Percentiles rank a stretch among this genome's conserved stretches.
Evolutionary conservation across 2,113 vertebrate genomes (phyloP).

Genomic region (Pycnonotus jocosus): DNA sequence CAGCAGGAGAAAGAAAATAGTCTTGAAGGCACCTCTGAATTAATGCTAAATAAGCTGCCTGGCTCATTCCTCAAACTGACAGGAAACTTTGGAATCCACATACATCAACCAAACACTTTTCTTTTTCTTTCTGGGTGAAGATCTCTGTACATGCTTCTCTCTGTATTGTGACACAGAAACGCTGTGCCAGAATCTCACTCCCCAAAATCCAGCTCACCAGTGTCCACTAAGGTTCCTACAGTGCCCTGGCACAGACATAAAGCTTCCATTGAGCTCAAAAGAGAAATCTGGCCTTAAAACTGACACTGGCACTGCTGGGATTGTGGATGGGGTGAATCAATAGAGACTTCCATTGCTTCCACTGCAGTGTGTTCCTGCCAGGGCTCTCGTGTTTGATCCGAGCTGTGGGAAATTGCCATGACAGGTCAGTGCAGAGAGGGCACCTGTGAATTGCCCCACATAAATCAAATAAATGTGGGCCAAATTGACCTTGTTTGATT

Average conservation of each 20-base stretch:
- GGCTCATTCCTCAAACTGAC: not conserved
- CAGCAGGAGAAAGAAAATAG: not conserved
- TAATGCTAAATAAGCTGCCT: not conserved
- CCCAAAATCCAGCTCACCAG: not conserved
- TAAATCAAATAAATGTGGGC: not conserved
- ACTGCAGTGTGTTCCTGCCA: not conserved
- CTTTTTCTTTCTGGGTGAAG: not conserved
- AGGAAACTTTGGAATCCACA: not conserved
- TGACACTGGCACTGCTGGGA: not conserved
- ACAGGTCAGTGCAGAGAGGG: not conserved
- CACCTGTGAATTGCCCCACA: not conserved
- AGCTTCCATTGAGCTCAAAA: not conserved
- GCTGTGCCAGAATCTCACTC: not conserved
- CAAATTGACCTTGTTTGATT: not conserved
- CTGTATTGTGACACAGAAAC: not conserved
- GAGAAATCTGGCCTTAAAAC: not conserved
- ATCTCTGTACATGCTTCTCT: not conserved
- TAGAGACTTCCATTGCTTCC: not conserved
- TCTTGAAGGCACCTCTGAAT: slow-evolving; percentile 11
- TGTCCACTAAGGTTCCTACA: not conserved
- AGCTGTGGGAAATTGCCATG: not conserved
- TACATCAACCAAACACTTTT: not conserved
- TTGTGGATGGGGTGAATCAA: not conserved
- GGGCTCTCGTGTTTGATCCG: not conserved
- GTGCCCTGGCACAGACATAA: not conserved